Base-by-base conservation (phyloP, 2,888 invertebrate species). In the Sphinx pinastri region DNA sequence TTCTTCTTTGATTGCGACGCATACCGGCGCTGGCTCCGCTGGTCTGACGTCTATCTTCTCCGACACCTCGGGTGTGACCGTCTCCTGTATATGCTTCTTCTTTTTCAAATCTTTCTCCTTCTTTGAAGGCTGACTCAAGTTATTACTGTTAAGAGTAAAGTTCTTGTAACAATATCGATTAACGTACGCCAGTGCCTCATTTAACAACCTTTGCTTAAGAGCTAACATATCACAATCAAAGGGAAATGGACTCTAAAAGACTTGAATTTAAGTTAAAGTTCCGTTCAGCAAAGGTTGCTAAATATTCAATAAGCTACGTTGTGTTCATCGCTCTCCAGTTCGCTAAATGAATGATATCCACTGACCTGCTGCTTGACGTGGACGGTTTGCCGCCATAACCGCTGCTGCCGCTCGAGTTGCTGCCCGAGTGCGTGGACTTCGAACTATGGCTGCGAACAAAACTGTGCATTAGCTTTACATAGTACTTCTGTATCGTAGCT, bases 361-460 rank as follows among this genome's bases (percentile, higher is more conserved):
- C 82, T 88, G 84, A 95, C 95, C 95, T 95, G 88, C 94, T 95
- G 67, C 92, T 94, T 76, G 95, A 94, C 2, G 94, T 95, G 0
- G 95, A 95, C 0, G 95, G 95, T 74, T 96, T 95, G 0, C 96
- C 97, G 59, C 97, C 96, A 94, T 97, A 97, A 2, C 97, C 97
- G 86, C 97, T 97, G 89, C 97, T 97, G 59, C 96, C 96, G 58
- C 97, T 97, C 0, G 96, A 97, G 82, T 97, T 95, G 81, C 97
- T 97, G n/a, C 95, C 96, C 55, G 96, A 96, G 83, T 95, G 95
- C n/a, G 96, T 95, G 2, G 97, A 97, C 82, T 97, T 96, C 8
- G 97, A 97, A 83, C 97, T 97, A 75, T 95, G 96, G 84, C 97
- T 97, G 81, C 76, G 89, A 84, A 73, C 74, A 81, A 68, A 70